Percentiles rank a stretch among this genome's conserved stretches.
Evolutionary conservation across 2,113 vertebrate species (phyloP).

Genomic region (Probosciger aterrimus): DNA sequence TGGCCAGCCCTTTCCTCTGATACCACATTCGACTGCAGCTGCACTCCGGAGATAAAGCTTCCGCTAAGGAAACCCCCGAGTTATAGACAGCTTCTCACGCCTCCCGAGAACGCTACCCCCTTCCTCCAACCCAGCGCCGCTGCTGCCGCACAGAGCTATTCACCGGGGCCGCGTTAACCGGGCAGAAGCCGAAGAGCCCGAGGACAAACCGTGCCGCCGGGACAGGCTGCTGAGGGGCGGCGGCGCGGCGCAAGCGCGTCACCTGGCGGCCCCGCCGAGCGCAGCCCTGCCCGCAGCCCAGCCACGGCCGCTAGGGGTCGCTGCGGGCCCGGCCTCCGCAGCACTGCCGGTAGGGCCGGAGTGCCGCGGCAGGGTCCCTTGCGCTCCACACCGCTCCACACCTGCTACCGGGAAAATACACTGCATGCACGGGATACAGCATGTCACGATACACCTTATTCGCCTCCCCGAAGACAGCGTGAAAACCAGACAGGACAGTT

Average conservation of each 20-base stretch:
- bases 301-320: background rate
- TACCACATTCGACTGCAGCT: background rate
- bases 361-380: too few species aligned
- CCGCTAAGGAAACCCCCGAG: background rate
- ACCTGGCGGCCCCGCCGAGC: background rate
- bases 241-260: background rate
- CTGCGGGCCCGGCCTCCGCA: background rate
- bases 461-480: background rate
- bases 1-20: background rate
- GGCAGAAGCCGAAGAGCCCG: too few species aligned
- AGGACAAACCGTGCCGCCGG: background rate
- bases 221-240: background rate
- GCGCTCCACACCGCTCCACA: background rate
- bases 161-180: too few species aligned
- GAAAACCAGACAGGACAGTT: background rate
- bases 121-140: too few species aligned
- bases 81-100: background rate
- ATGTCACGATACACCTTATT: fast-evolving
- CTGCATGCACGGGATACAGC: background rate
- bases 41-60: background rate
- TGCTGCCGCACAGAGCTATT: too few species aligned
- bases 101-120: background rate
- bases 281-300: background rate
- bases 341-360: too few species aligned
- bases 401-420: too few species aligned